Percentiles rank a stretch among this genome's conserved stretches.
Evolutionary conservation across 2,113 vertebrate genomes (phyloP).

Genomic region (Synchiropus splendidus): DNA sequence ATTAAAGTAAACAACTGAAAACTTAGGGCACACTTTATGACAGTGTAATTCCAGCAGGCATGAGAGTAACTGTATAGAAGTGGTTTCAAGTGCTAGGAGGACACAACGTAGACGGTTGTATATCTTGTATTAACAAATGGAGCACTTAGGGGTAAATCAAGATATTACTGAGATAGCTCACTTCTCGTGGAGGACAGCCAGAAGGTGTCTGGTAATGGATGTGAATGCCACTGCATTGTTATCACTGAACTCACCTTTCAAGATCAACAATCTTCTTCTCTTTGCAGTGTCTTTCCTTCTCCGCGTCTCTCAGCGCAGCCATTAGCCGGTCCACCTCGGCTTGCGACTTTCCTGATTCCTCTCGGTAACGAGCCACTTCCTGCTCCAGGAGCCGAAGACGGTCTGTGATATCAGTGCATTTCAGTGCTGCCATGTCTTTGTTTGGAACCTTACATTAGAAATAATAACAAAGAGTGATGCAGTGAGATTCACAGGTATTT

Average conservation of each 20-base stretch:
- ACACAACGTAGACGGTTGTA: slow-evolving; percentile 47
- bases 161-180: slow-evolving; percentile 19
- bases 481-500: too few species aligned
- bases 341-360: slow-evolving; percentile 83
- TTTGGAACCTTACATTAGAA: slow-evolving; percentile 76
- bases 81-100: slow-evolving; percentile 44
- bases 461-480: slow-evolving; percentile 3
- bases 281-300: slow-evolving; percentile 83
- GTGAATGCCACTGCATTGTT: slow-evolving; percentile 4
- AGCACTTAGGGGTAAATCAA: slow-evolving; percentile 33
- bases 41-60: slow-evolving; percentile 27
- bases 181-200: slow-evolving; percentile 23
- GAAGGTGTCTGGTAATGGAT: slow-evolving; percentile 8
- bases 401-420: slow-evolving; percentile 82
- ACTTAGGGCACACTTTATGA: slow-evolving; percentile 8
- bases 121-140: slow-evolving; percentile 47
- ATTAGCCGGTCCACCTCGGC: slow-evolving; percentile 86
- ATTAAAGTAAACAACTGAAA: slow-evolving; percentile 25
- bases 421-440: slow-evolving; percentile 74
- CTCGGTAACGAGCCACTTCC: slow-evolving; percentile 83
- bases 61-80: slow-evolving; percentile 34
- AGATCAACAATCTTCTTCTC: slow-evolving; percentile 89
- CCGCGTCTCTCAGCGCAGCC: slow-evolving; percentile 82
- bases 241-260: slow-evolving; percentile 75
- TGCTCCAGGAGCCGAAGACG: slow-evolving; percentile 85